Percentiles rank a stretch among this genome's conserved stretches.
phyloP scores from a whole-genome alignment of 2,888 invertebrate species.

The Antheraea assamensis region DNA sequence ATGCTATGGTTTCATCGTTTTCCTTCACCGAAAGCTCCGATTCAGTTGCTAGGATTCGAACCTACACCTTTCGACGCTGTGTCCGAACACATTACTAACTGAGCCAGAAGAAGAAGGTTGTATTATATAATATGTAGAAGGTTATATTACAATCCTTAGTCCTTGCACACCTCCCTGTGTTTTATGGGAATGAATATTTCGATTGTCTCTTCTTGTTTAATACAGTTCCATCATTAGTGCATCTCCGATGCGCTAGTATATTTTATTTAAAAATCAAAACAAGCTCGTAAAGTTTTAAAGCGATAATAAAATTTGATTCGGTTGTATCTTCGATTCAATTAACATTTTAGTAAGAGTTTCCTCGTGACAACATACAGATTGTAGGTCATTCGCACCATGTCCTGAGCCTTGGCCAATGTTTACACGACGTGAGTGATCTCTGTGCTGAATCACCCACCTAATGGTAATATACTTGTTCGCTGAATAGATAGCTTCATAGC shows the following conservation, averaged over 20 bases:
- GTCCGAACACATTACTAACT: no score
- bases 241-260: background rate
- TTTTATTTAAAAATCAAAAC: background rate
- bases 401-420: background rate
- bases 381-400: background rate
- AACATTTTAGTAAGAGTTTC: background rate
- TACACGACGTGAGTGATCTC: background rate
- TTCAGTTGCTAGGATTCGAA: no score
- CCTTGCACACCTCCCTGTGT: no score
- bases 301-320: background rate
- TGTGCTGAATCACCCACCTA: background rate
- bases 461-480: background rate
- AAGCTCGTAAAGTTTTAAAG: background rate
- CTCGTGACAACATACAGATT: background rate
- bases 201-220: no score
- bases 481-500: no score
- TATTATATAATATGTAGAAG: no score
- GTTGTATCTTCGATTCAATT: background rate
- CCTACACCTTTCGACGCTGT: no score
- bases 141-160: no score
- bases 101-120: no score
- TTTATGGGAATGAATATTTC: no score
- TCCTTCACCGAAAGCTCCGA: no score
- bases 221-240: background rate
- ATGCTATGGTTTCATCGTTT: no score